Evolutionary conservation across 2,888 invertebrate species (phyloP).

Genomic region (Hirtodrosophila cameraria): DNA sequence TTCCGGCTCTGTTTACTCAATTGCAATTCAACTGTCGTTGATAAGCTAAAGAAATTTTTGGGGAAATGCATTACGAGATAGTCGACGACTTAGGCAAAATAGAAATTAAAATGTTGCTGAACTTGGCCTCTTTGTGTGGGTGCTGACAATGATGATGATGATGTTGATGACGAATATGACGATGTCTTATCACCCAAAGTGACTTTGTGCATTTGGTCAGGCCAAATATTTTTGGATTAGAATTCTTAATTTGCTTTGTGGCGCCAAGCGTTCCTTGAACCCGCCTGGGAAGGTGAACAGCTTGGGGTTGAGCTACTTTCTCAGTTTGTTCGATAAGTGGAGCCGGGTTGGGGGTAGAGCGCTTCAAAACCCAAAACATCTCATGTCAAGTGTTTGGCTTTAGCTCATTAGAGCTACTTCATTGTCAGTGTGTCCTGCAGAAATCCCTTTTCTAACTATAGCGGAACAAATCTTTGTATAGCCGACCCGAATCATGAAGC

Average conservation of each 20-base stretch:
- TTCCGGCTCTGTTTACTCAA: slow-evolving; percentile 74
- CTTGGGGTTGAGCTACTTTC: slow-evolving; percentile 11
- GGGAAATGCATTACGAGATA: slow-evolving; percentile 55
- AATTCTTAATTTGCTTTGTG: slow-evolving; percentile 48
- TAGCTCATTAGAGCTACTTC: slow-evolving; percentile 45
- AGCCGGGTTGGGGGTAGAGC: background rate
- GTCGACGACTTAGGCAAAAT: slow-evolving; percentile 27
- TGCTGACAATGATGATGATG: slow-evolving; percentile 7
- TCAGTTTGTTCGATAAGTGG: slow-evolving; percentile 7
- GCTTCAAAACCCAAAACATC: background rate
- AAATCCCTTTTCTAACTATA: slow-evolving; percentile 35
- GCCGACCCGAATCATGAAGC: slow-evolving; percentile 58
- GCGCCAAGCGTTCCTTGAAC: slow-evolving; percentile 65
- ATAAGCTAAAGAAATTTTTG: slow-evolving; percentile 55
- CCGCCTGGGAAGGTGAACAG: slow-evolving; percentile 28
- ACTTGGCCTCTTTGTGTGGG: slow-evolving; percentile 70
- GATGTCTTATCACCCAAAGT: slow-evolving; percentile 52
- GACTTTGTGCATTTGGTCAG: slow-evolving; percentile 54
- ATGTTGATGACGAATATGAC: slow-evolving; percentile 3
- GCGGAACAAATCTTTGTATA: slow-evolving; percentile 42
- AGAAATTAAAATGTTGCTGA: slow-evolving; percentile 69
- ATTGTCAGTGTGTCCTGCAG: slow-evolving; percentile 21
- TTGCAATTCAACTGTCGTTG: slow-evolving; percentile 61
- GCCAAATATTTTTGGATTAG: slow-evolving; percentile 54
- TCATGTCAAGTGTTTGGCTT: slow-evolving; percentile 31